Evolutionary conservation across 2,797 vertebrate genomes (phyloP).

Genomic region (Bradypodion ventrale): DNA sequence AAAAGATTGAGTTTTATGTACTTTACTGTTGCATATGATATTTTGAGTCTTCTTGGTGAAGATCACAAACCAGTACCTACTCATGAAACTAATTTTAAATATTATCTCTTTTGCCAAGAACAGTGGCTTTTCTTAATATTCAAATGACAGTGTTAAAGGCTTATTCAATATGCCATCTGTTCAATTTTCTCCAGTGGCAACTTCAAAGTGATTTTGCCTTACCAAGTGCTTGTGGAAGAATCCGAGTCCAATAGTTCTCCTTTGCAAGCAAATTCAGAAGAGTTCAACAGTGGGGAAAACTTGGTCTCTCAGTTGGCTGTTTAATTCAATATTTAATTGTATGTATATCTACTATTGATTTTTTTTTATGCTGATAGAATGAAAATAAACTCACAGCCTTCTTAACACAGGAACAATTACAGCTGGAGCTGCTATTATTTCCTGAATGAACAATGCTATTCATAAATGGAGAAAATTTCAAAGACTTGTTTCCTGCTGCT

Average conservation of each 20-base stretch:
- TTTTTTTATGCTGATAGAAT: conserved; percentile 49
- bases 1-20: conserved; percentile 3
- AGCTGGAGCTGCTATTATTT: conserved; percentile 67
- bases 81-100: conserved; percentile 65
- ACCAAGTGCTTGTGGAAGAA: conserved; percentile 48
- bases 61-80: conserved; percentile 39
- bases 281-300: conserved; percentile 63
- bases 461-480: conserved; percentile 74
- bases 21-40: neutral
- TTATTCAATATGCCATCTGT: conserved; percentile 60
- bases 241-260: conserved; percentile 49
- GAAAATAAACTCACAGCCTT: conserved; percentile 65
- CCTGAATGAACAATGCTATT: conserved; percentile 72
- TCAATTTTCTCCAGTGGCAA: conserved; percentile 61
- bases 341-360: conserved; percentile 69
- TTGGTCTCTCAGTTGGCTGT: conserved; percentile 53
- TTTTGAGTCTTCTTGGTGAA: conserved; percentile 30
- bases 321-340: conserved; percentile 70
- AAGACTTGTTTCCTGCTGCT: conserved; percentile 76
- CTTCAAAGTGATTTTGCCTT: conserved; percentile 62
- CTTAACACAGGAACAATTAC: conserved; percentile 68
- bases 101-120: conserved; percentile 56
- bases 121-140: conserved; percentile 59
- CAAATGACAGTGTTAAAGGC: conserved; percentile 39
- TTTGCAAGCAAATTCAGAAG: conserved; percentile 43